phyloP scores from a whole-genome alignment of 2,888 invertebrate genomes.

The Drosophila ezoana region DNA sequence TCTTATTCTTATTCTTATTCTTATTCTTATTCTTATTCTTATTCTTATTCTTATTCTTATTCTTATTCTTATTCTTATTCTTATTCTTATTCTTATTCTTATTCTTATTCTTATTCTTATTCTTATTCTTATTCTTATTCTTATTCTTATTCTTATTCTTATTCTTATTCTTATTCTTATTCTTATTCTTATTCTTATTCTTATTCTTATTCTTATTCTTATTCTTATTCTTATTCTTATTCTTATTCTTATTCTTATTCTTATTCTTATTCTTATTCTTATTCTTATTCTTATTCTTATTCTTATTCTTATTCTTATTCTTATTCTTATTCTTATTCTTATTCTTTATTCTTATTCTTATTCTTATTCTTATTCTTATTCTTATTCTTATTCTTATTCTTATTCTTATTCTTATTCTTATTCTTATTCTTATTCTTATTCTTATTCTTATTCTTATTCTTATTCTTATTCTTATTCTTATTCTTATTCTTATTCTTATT shows the following conservation, averaged over 20 bases:
- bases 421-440: not conserved
- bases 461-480: not conserved
- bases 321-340: not conserved
- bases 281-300: not conserved
- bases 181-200: not conserved
- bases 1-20: not conserved
- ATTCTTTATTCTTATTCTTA: too few species aligned
- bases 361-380: not conserved
- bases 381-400: not conserved
- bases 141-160: not conserved
- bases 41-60: not conserved
- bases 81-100: not conserved
- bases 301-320: not conserved
- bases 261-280: not conserved
- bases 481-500: not conserved
- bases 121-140: not conserved
- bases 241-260: not conserved
- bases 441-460: not conserved
- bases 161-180: not conserved
- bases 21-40: not conserved
- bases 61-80: not conserved
- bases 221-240: not conserved
- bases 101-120: not conserved
- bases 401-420: not conserved
- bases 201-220: not conserved